Evolutionary conservation across 2,888 invertebrate genomes (phyloP).

Genomic region (Eumacrocentrus americanus): DNA sequence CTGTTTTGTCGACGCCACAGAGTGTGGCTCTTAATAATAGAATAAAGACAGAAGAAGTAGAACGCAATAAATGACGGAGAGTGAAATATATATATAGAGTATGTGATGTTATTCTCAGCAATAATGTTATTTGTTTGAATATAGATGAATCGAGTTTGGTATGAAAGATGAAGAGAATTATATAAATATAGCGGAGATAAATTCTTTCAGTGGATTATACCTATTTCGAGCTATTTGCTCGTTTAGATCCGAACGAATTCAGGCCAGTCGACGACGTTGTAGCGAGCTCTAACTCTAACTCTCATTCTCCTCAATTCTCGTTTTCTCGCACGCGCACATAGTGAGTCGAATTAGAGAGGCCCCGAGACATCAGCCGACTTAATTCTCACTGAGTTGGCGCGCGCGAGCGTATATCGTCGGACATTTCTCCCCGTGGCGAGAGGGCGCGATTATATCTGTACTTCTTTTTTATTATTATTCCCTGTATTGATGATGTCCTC

Average conservation of each 20-base stretch:
- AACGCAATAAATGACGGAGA: too few relatives aligned
- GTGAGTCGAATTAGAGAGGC: conserved; percentile 28
- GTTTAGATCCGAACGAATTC: conserved; percentile 15
- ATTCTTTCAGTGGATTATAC: too few relatives aligned
- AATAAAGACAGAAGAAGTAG: too few relatives aligned
- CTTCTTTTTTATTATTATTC: conserved; percentile 14
- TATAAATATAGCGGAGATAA: too few relatives aligned
- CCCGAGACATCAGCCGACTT: conserved; percentile 22
- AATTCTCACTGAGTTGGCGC: conserved; percentile 22
- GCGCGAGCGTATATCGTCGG: conserved; percentile 17
- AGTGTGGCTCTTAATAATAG: too few relatives aligned
- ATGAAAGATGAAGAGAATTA: too few relatives aligned
- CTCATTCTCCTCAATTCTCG: conserved; percentile 28
- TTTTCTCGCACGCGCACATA: conserved; percentile 22
- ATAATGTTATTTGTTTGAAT: too few relatives aligned
- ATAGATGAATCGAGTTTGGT: too few relatives aligned
- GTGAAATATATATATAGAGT: too few relatives aligned
- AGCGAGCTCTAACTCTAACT: neutral
- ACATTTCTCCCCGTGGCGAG: conserved; percentile 3
- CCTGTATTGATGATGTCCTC: neutral
- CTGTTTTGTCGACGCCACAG: conserved; percentile 18
- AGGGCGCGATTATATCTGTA: conserved; percentile 12
- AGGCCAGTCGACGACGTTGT: conserved; percentile 15
- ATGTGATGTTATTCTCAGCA: too few relatives aligned
- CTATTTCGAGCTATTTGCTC: conserved; percentile 11